phyloP scores from a whole-genome alignment of 2,113 vertebrate genomes.

The Maccullochella peelii region DNA sequence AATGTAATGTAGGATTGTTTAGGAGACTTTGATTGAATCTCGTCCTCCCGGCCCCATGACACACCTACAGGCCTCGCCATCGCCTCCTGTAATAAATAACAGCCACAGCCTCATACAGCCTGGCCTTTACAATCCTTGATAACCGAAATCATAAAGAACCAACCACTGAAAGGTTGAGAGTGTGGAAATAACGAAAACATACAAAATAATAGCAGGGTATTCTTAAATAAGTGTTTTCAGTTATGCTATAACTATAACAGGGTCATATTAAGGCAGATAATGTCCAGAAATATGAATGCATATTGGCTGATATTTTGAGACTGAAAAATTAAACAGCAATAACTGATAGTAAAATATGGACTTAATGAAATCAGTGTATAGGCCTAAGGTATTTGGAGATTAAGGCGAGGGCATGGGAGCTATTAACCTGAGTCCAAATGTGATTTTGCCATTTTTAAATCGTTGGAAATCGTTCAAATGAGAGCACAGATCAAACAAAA shows the following conservation, averaged over 20 bases:
- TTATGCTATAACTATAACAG: background rate
- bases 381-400: background rate
- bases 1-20: constrained; percentile 47
- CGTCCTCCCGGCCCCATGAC: background rate
- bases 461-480: background rate
- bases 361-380: background rate
- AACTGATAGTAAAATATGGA: background rate
- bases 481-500: background rate
- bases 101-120: constrained; percentile 35
- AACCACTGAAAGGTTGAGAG: background rate
- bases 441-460: background rate
- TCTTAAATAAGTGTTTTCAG: background rate
- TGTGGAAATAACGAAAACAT: background rate
- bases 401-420: background rate
- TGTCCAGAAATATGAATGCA: background rate
- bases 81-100: constrained; percentile 82
- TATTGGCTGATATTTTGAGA: no score
- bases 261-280: background rate
- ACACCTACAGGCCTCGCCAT: constrained; percentile 55
- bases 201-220: background rate
- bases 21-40: constrained; percentile 67
- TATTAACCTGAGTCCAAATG: background rate
- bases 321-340: background rate
- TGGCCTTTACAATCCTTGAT: background rate
- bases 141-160: background rate